Percentiles rank a stretch among this genome's conserved stretches.
Evolutionary conservation across 53 echinoderm and acorn worm species (phyloP).

Genomic region (Echinarachnius parma): DNA sequence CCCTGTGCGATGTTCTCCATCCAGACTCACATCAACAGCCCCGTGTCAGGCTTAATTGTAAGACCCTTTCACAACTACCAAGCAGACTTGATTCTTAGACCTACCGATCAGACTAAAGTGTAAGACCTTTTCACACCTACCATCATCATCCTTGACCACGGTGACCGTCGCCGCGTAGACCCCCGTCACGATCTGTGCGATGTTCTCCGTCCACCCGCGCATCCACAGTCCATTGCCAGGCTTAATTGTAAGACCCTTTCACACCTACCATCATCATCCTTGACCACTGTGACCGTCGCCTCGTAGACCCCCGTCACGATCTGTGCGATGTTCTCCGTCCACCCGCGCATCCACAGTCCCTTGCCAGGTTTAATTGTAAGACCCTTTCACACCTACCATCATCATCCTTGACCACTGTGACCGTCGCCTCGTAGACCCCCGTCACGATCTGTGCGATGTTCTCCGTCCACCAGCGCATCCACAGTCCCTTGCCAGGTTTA

Average conservation of each 20-base stretch:
- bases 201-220: not conserved
- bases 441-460: not conserved
- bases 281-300: conserved; percentile 13
- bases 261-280: conserved; percentile 21
- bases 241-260: too few relatives aligned
- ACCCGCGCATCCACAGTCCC: conserved; percentile 11
- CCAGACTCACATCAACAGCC: too few relatives aligned
- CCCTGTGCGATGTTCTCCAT: too few relatives aligned
- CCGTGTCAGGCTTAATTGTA: too few relatives aligned
- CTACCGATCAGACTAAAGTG: too few relatives aligned
- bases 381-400: too few relatives aligned
- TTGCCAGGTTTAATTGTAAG: too few relatives aligned
- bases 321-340: not conserved
- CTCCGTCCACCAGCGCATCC: conserved; percentile 7
- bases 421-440: not conserved
- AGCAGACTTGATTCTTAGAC: too few relatives aligned
- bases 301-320: not conserved
- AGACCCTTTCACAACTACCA: too few relatives aligned
- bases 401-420: conserved; percentile 30
- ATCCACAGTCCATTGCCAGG: conserved; percentile 15
- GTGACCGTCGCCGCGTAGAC: conserved; percentile 1
- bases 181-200: not conserved
- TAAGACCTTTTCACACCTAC: too few relatives aligned
- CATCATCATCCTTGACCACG: conserved; percentile 21
- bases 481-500: conserved; percentile 2